phyloP scores from a whole-genome alignment of 2,797 vertebrate genomes.

The Epinephelus malabaricus region DNA sequence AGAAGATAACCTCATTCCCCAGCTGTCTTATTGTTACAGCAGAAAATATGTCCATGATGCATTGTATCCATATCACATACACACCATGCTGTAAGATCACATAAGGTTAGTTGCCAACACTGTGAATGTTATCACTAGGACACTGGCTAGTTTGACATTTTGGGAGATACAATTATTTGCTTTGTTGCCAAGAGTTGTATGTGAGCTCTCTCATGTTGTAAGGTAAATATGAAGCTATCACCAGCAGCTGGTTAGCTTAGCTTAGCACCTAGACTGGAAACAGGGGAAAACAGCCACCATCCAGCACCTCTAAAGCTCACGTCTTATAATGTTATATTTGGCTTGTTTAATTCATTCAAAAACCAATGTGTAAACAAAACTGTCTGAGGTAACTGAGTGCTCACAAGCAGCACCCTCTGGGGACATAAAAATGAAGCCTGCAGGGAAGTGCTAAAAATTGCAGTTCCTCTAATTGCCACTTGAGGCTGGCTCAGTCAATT shows the following conservation, averaged over 20 bases:
- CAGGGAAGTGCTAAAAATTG: too few relatives aligned
- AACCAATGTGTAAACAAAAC: background rate
- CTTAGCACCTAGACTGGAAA: background rate
- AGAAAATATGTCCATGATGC: conserved; percentile 1
- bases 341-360: background rate
- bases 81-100: background rate
- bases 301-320: too few relatives aligned
- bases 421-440: too few relatives aligned
- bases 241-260: background rate
- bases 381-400: background rate
- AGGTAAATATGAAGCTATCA: background rate
- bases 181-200: background rate
- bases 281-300: too few relatives aligned
- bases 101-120: background rate
- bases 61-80: background rate
- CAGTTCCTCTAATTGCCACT: too few relatives aligned
- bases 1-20: conserved; percentile 9
- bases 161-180: background rate
- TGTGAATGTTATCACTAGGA: background rate
- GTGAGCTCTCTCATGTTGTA: background rate
- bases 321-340: background rate
- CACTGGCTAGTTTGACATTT: conserved; percentile 8
- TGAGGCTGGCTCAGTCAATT: too few relatives aligned
- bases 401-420: too few relatives aligned
- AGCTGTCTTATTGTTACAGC: background rate